Conservation (phyloP, 2,113 vertebrate genomes). For the Fulmarus glacialis region DNA sequence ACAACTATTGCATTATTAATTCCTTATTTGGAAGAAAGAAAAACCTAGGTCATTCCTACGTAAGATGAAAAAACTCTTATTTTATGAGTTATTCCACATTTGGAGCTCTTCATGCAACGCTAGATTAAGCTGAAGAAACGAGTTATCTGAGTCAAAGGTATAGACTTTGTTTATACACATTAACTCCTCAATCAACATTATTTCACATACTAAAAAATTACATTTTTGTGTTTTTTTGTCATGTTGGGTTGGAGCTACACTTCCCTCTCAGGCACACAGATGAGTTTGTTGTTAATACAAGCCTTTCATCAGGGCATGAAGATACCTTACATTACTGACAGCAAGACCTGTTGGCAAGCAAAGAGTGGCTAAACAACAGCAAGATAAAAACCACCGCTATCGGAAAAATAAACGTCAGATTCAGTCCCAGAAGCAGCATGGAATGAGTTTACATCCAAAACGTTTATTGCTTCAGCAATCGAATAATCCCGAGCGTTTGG, state of each 20-base stretch:
- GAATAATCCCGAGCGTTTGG: not conserved
- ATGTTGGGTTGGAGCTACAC: accelerated
- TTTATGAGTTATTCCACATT: not conserved
- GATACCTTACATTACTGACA: not conserved
- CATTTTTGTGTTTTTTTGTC: not conserved
- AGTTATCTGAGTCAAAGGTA: not conserved
- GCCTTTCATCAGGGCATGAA: not conserved
- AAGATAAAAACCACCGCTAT: not conserved
- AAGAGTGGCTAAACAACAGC: not conserved
- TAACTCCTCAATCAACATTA: not conserved
- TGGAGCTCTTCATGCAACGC: not conserved
- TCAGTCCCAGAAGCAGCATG: not conserved
- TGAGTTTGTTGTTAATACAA: not conserved
- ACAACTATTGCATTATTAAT: conserved; percentile 29
- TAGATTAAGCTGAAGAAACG: not conserved
- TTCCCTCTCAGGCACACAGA: not conserved
- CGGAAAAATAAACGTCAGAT: not conserved
- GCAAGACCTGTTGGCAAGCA: not conserved
- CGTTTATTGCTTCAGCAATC: not conserved
- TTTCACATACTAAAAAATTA: not conserved
- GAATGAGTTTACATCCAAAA: not conserved
- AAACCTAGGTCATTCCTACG: not conserved
- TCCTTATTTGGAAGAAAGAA: conserved; percentile 37
- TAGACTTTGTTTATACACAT: not conserved
- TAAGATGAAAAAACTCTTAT: not conserved